phyloP scores from a whole-genome alignment of 2,797 vertebrate genomes.

The Microchirus variegatus region DNA sequence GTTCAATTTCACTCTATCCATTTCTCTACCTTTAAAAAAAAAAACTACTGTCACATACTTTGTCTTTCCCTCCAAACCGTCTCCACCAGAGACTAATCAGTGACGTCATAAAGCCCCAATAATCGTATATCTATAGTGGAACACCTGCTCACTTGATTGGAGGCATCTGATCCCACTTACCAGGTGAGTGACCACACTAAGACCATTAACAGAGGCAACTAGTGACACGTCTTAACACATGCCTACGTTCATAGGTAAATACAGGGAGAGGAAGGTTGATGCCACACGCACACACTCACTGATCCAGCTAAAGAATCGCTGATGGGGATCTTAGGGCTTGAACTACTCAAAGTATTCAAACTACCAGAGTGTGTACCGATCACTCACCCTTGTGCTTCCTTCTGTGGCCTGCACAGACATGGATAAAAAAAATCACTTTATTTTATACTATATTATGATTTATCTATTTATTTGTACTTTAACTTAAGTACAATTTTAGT shows the following conservation, averaged over 20 bases:
- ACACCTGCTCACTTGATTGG: slow-evolving; percentile 52
- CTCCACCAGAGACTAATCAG: slow-evolving; percentile 21
- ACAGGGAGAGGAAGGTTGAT: slow-evolving; percentile 24
- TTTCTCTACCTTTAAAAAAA: too few relatives aligned
- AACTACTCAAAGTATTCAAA: slow-evolving; percentile 17
- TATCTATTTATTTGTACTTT: too few relatives aligned
- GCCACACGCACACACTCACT: slow-evolving; percentile 14
- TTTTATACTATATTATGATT: too few relatives aligned
- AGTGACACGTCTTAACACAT: slow-evolving; percentile 54
- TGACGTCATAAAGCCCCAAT: slow-evolving; percentile 56
- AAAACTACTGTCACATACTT: not conserved
- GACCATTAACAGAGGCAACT: slow-evolving; percentile 59
- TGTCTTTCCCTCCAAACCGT: not conserved
- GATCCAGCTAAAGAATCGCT: too few relatives aligned
- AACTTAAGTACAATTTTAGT: not conserved
- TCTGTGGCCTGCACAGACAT: slow-evolving; percentile 76
- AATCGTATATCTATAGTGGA: slow-evolving; percentile 62
- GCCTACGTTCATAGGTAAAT: slow-evolving; percentile 43
- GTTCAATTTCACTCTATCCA: too few relatives aligned
- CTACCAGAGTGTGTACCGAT: not conserved
- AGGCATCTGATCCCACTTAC: slow-evolving; percentile 68
- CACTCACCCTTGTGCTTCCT: slow-evolving; percentile 84
- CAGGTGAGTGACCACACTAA: slow-evolving; percentile 69
- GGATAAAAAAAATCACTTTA: slow-evolving; percentile 7
- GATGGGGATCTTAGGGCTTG: slow-evolving; percentile 45